A percentile compares a stretch with the other conserved stretches of the same genome.
Conservation (phyloP, 2,797 vertebrate genomes). For the Anguilla obscura region DNA sequence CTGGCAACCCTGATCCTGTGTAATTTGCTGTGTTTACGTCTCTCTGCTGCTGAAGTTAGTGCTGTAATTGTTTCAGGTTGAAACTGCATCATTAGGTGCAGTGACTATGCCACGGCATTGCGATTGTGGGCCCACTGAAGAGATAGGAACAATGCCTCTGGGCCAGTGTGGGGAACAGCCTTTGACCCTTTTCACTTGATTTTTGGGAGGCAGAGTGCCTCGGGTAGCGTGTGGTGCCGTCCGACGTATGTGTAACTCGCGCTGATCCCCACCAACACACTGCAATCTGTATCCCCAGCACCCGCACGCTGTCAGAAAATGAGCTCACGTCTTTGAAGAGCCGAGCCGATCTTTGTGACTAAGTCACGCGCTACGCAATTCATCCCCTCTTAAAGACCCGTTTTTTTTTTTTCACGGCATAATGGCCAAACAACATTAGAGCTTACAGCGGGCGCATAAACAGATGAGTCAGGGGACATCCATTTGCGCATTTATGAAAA, state of each 20-base stretch:
- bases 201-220: conserved; percentile 46
- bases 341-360: conserved; percentile 73
- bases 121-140: background rate
- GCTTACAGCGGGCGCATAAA: conserved; percentile 75
- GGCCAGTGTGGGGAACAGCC: conserved; percentile 29
- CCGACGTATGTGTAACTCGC: background rate
- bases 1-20: background rate
- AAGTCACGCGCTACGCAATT: conserved; percentile 74
- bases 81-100: background rate
- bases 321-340: conserved; percentile 73
- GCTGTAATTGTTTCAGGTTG: background rate
- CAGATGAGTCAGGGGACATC: conserved; percentile 74
- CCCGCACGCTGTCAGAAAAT: conserved; percentile 60
- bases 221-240: conserved; percentile 48
- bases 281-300: conserved; percentile 60
- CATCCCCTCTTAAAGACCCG: conserved; percentile 64
- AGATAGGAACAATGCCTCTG: background rate
- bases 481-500: conserved; percentile 65
- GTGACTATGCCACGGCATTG: background rate
- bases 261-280: background rate
- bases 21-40: background rate
- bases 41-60: background rate
- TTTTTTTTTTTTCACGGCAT: conserved; percentile 62
- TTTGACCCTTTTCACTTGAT: conserved; percentile 56
- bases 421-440: conserved; percentile 74